Conservation (phyloP, 2,113 vertebrate species). For the Pampusana beccarii region DNA sequence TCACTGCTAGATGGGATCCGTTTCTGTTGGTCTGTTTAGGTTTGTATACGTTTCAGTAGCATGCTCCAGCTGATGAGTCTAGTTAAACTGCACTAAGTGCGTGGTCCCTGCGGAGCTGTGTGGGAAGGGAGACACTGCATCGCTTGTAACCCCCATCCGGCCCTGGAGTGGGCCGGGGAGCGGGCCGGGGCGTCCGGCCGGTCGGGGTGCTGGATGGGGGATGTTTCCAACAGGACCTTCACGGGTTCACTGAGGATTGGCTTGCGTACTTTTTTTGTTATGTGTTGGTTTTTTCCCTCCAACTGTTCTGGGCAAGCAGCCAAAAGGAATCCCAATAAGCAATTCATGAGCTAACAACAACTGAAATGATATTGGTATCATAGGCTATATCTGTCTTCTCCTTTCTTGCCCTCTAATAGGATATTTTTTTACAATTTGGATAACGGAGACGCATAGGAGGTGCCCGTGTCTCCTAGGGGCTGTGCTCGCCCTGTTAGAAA, state of each 20-base stretch:
- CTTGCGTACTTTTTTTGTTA: neutral
- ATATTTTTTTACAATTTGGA: neutral
- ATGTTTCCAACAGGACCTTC: neutral
- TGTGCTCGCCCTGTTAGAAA: neutral
- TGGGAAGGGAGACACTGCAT: neutral
- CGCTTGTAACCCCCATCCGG: accelerated
- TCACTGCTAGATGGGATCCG: neutral
- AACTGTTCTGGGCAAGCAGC: conserved; percentile 38
- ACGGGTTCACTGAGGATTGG: neutral
- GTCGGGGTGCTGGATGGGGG: neutral
- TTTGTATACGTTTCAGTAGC: neutral
- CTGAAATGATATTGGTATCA: conserved; percentile 10
- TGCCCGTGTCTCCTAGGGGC: neutral
- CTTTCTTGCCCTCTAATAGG: neutral
- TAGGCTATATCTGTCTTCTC: neutral
- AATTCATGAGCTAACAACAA: conserved; percentile 35
- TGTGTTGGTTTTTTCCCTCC: neutral
- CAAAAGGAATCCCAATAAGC: conserved; percentile 53
- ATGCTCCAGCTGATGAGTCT: neutral
- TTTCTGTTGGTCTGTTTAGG: neutral
- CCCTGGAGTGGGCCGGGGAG: neutral
- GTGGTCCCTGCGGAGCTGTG: neutral
- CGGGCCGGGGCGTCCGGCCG: accelerated
- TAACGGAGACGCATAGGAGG: neutral
- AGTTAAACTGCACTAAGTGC: neutral